Evolutionary conservation across 2,797 vertebrate genomes (phyloP).

Genomic region (Sibirionetta formosa): DNA sequence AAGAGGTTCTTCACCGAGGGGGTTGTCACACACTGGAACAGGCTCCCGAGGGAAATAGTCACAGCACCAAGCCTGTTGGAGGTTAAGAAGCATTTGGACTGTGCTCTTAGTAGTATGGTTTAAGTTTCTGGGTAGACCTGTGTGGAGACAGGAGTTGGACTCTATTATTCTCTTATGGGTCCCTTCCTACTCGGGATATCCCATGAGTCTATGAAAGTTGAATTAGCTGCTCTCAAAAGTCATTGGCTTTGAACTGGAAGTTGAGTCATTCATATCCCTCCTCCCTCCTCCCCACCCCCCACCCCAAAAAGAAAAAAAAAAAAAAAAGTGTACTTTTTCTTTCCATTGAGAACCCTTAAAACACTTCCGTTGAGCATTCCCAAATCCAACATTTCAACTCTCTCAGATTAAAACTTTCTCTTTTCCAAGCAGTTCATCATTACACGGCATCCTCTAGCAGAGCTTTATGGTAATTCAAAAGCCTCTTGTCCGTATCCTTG

Average conservation of each 20-base stretch:
- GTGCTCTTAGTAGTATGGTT: too few relatives aligned
- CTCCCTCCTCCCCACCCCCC: too few relatives aligned
- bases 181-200: too few relatives aligned
- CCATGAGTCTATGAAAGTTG: not conserved
- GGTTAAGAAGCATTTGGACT: too few relatives aligned
- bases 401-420: not conserved
- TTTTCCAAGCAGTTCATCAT: not conserved
- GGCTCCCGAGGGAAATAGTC: too few relatives aligned
- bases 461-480: not conserved
- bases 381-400: not conserved
- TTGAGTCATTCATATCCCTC: not conserved
- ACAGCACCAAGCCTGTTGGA: too few relatives aligned
- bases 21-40: too few relatives aligned
- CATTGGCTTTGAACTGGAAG: not conserved
- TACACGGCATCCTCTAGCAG: not conserved
- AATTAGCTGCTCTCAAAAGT: not conserved
- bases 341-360: not conserved
- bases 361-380: not conserved
- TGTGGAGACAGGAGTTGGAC: too few relatives aligned
- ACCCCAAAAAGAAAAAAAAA: not conserved
- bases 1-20: too few relatives aligned
- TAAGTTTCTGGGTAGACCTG: too few relatives aligned
- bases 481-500: not conserved
- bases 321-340: not conserved
- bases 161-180: too few relatives aligned